These are phyloP conservation scores for Pseudorhiza aurosa DNA, from an alignment of 30 jellyfish, hydroid and myxozoan species.

Conservation along the genomic window DNA sequence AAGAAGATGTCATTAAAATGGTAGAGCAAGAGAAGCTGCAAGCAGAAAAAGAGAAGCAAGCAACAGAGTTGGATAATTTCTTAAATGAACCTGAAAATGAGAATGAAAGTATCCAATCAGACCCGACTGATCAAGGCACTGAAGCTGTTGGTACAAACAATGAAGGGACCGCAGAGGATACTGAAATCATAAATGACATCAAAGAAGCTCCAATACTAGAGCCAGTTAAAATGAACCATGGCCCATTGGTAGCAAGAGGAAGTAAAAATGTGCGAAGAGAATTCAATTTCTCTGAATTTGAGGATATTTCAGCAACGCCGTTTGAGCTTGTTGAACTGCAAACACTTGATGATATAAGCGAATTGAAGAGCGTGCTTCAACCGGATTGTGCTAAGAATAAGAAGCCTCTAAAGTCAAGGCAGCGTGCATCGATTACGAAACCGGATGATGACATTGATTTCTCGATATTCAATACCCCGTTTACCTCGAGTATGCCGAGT, in stretches of 20 bases:
- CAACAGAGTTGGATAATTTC: neutral
- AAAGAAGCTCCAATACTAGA: constrained; percentile 57
- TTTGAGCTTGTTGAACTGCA: constrained; percentile 95
- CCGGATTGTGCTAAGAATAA: constrained; percentile 57
- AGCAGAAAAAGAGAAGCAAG: constrained; percentile 15
- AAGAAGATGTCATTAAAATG: constrained; percentile 40
- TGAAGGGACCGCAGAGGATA: neutral
- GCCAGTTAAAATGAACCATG: constrained; percentile 23
- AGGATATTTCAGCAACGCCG: constrained; percentile 79
- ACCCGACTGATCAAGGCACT: neutral
- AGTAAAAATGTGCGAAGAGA: neutral
- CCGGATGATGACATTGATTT: constrained; percentile 54
- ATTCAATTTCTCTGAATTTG: constrained; percentile 86
- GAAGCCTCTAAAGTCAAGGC: neutral
- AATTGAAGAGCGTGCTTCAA: constrained; percentile 82
- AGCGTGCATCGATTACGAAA: neutral
- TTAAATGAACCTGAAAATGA: neutral
- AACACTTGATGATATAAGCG: constrained; percentile 85
- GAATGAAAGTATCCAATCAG: neutral
- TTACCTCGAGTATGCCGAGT: neutral
- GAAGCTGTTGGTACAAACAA: neutral
- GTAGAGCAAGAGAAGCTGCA: constrained; percentile 46
- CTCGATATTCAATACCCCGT: constrained; percentile 38
- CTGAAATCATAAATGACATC: neutral
- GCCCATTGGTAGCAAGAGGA: neutral